Evolutionary conservation across 2,797 vertebrate genomes (phyloP).

Genomic region (Tamandua tetradactyla): DNA sequence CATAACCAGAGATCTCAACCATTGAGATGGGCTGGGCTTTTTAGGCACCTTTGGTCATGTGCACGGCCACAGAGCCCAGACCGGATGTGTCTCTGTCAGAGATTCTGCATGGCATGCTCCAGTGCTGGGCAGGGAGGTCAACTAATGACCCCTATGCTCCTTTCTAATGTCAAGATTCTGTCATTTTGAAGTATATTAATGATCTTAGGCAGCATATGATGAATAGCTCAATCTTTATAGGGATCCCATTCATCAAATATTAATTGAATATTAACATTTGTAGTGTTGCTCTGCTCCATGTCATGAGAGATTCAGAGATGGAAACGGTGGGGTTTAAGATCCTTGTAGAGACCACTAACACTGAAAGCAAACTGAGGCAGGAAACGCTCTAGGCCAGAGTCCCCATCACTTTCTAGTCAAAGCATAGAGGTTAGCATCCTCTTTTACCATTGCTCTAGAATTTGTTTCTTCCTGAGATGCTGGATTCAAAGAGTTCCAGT

Average conservation of each 20-base stretch:
- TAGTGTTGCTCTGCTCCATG: not conserved
- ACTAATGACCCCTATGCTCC: not conserved
- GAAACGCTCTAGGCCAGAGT: not conserved
- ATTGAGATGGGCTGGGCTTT: not conserved
- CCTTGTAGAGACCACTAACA: not conserved
- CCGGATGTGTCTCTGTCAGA: not conserved
- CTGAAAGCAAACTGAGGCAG: not conserved
- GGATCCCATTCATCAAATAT: not conserved
- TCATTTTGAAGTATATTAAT: not conserved
- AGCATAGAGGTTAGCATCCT: not conserved
- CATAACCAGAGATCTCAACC: not conserved
- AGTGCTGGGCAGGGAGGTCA: not conserved
- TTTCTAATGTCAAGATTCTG: not conserved
- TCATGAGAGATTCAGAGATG: not conserved
- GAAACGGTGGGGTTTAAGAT: not conserved
- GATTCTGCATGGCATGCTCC: not conserved
- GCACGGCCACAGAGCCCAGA: not conserved
- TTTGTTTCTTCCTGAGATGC: slow-evolving; percentile 42
- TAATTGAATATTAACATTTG: not conserved
- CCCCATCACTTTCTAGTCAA: not conserved
- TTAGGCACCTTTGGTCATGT: not conserved
- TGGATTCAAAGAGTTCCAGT: slow-evolving; percentile 60
- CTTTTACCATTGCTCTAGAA: not conserved
- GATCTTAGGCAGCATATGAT: not conserved
- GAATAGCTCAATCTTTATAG: not conserved